phyloP scores from a whole-genome alignment of 2,797 vertebrate genomes.

The Phaenicophaeus curvirostris region DNA sequence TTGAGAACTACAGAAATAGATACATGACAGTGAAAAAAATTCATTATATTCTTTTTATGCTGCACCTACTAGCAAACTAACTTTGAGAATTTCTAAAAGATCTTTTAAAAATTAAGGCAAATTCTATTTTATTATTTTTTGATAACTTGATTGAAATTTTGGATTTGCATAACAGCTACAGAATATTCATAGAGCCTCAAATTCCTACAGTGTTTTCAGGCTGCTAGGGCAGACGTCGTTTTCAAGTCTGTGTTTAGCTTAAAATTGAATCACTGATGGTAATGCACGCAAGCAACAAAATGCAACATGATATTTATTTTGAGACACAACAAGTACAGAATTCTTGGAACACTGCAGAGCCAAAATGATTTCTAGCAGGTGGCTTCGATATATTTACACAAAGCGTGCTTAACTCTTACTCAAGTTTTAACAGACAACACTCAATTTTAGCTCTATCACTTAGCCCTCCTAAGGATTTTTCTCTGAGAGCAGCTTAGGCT shows the following conservation, averaged over 20 bases:
- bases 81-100: slow-evolving; percentile 5
- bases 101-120: slow-evolving; percentile 20
- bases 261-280: slow-evolving; percentile 27
- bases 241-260: slow-evolving; percentile 59
- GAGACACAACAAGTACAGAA: slow-evolving; percentile 12
- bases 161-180: slow-evolving; percentile 47
- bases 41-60: slow-evolving; percentile 13
- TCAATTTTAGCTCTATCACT: neutral
- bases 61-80: slow-evolving; percentile 14
- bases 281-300: neutral
- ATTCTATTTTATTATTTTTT: slow-evolving; percentile 41
- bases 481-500: neutral
- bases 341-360: neutral
- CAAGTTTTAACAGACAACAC: neutral
- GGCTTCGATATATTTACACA: slow-evolving; percentile 31
- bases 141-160: slow-evolving; percentile 47
- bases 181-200: slow-evolving; percentile 59
- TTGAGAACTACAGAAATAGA: neutral
- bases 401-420: neutral
- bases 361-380: slow-evolving; percentile 44
- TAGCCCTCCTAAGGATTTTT: neutral
- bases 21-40: slow-evolving; percentile 10
- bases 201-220: slow-evolving; percentile 62
- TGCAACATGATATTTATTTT: slow-evolving; percentile 31
- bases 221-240: slow-evolving; percentile 44